Base-by-base conservation (phyloP, 2,888 invertebrate genomes). In the Dioctria linearis region DNA sequence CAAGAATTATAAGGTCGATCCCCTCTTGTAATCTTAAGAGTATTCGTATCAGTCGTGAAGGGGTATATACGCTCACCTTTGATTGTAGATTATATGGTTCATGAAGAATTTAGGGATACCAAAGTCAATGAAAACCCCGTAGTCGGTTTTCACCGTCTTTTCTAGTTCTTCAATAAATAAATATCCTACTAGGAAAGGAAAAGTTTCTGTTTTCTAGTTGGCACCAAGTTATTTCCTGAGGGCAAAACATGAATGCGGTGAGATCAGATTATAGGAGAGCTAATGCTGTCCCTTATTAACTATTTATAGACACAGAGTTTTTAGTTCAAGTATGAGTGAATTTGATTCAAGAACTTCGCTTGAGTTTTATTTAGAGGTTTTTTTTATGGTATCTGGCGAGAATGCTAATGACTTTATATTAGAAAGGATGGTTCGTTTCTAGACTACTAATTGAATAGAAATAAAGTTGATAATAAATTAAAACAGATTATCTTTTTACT, bases 11-110 rank as follows among this genome's bases (percentile, higher is more conserved):
- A 59, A 75, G 75, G 75, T 43, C 61, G 75, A 61, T 65, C 59
- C 43, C 40, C 59, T 57, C 39, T 51, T 57, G 57, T 57, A 43
- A 11, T 57, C 59, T 59, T 51, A 57, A 43, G 43, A 8, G 13
- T 57, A 39, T 42, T 39, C 43, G 59, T 43, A 8, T 59, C 8
- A 39, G 65, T 40, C 6, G 39, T 25, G 3, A 65, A 11, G 40
- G 39, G 9, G n/a, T 25, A 25, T 13, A 37, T 40, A 40, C 40
- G 37, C 6, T 40, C 75, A 75, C 51, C 75, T 75, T 75, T 75
- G 75, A 75, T 75, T 75, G 75, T 42, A 43, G 57, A 75, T 75
- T 75, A 75, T 75, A 43, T 61, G 75, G 37, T 57, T 51, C 43
- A 25, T 59, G 75, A 61, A 61, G 75, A 59, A n/a, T 57, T 75